These are phyloP conservation scores for Halisarca cf. caerulea DNA, from an alignment of 37 sponge, comb jelly and placozoan species.

Conservation along the genomic window DNA sequence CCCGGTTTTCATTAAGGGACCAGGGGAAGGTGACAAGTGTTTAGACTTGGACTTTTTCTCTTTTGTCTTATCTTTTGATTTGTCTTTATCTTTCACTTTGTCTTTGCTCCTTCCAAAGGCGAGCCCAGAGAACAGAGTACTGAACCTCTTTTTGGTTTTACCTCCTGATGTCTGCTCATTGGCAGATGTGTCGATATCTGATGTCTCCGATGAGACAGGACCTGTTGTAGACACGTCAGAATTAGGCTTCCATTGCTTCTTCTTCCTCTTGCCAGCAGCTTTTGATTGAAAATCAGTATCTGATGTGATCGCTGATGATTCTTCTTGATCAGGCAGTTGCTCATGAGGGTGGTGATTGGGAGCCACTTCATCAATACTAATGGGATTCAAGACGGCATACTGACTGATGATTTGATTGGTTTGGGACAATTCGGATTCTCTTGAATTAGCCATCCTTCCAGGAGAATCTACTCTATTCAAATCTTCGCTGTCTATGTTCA, in stretches of 20 bases:
- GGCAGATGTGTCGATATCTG: conserved; percentile 73
- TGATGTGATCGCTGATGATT: conserved; percentile 1
- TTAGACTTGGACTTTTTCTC: not conserved
- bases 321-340: not conserved
- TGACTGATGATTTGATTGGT: not conserved
- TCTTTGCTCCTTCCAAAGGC: conserved; percentile 11
- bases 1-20: not conserved
- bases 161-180: conserved; percentile 32
- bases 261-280: conserved; percentile 9
- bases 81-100: not conserved
- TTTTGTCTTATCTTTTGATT: not conserved
- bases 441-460: not conserved
- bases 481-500: not conserved
- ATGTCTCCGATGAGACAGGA: conserved; percentile 72
- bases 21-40: not conserved
- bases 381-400: not conserved
- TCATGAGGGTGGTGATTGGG: not conserved
- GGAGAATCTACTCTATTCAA: not conserved
- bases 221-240: conserved; percentile 49
- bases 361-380: not conserved
- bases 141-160: not conserved
- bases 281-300: not conserved
- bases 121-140: conserved; percentile 12
- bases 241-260: conserved; percentile 27
- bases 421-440: not conserved